Evolutionary conservation across 2,113 vertebrate genomes (phyloP).

Genomic region (Nibea albiflora): DNA sequence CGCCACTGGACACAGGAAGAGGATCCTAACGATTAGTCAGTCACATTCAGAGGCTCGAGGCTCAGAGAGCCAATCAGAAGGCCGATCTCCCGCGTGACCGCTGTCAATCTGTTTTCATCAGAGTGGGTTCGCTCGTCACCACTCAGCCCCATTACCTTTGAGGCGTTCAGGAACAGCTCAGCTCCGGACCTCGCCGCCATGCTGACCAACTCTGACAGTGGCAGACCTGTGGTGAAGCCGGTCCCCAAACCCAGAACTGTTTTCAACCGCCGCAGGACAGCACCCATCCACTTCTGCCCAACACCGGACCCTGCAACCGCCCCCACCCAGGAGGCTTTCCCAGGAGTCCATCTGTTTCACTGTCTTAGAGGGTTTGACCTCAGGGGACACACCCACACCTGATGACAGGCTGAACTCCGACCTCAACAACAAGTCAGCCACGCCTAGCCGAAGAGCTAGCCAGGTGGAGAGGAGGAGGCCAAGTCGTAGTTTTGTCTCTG

Average conservation of each 20-base stretch:
- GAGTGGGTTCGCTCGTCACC: neutral
- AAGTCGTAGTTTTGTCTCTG: slow-evolving; percentile 43
- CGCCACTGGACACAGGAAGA: slow-evolving; percentile 95
- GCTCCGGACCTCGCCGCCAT: slow-evolving; percentile 66
- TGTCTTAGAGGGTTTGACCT: slow-evolving; percentile 76
- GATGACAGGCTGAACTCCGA: slow-evolving; percentile 49
- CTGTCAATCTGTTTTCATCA: slow-evolving; percentile 69
- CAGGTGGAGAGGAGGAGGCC: slow-evolving; percentile 33
- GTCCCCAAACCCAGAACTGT: slow-evolving; percentile 95
- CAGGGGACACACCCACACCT: slow-evolving; percentile 40
- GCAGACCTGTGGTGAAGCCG: slow-evolving; percentile 78
- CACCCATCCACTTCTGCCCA: slow-evolving; percentile 39
- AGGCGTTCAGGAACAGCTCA: slow-evolving; percentile 67
- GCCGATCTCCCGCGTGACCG: slow-evolving; percentile 56
- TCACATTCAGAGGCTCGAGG: slow-evolving; percentile 68
- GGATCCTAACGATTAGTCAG: slow-evolving; percentile 88
- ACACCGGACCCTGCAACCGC: neutral
- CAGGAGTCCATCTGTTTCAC: slow-evolving; percentile 76
- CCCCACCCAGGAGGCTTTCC: slow-evolving; percentile 62
- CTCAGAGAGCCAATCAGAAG: slow-evolving; percentile 51
- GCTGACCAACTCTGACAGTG: slow-evolving; percentile 49
- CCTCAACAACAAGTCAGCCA: neutral
- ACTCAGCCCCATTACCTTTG: slow-evolving; percentile 39
- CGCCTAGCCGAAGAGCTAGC: slow-evolving; percentile 1
- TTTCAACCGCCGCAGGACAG: slow-evolving; percentile 84